Conservation (phyloP, 2,888 invertebrate species). For the Harpalus rubripes region DNA sequence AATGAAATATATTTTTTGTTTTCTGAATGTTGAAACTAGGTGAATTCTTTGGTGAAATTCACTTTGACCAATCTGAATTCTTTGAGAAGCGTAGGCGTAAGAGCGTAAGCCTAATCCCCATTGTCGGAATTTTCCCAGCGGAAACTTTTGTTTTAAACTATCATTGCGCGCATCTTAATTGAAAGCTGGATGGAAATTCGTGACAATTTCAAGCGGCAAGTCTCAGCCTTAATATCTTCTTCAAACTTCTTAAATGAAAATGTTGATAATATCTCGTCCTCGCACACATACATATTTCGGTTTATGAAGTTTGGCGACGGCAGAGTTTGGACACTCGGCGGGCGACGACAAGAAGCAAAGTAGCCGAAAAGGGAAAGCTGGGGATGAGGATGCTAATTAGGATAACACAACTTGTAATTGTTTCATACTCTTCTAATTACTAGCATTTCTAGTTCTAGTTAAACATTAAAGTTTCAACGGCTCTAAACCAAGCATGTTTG, state of each 20-base stretch:
- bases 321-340: constrained; percentile 28
- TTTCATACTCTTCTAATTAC: constrained; percentile 7
- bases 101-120: constrained; percentile 23
- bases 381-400: not conserved
- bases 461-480: not conserved
- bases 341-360: constrained; percentile 28
- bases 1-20: no score
- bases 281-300: constrained; percentile 64
- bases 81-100: constrained; percentile 8
- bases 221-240: constrained; percentile 58
- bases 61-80: constrained; percentile 25
- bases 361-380: not conserved
- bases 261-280: constrained; percentile 58
- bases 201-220: constrained; percentile 61
- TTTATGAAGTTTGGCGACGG: constrained; percentile 56
- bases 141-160: constrained; percentile 66
- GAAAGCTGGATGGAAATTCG: constrained; percentile 63
- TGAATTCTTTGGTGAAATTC: constrained; percentile 4
- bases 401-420: constrained; percentile 22
- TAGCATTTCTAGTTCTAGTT: not conserved
- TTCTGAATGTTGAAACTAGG: no score
- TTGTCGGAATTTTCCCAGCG: constrained; percentile 41
- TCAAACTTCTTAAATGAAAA: constrained; percentile 66
- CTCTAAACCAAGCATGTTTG: not conserved
- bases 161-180: constrained; percentile 66